phyloP scores from a whole-genome alignment of 2,113 vertebrate species.

The Chaetura pelagica region DNA sequence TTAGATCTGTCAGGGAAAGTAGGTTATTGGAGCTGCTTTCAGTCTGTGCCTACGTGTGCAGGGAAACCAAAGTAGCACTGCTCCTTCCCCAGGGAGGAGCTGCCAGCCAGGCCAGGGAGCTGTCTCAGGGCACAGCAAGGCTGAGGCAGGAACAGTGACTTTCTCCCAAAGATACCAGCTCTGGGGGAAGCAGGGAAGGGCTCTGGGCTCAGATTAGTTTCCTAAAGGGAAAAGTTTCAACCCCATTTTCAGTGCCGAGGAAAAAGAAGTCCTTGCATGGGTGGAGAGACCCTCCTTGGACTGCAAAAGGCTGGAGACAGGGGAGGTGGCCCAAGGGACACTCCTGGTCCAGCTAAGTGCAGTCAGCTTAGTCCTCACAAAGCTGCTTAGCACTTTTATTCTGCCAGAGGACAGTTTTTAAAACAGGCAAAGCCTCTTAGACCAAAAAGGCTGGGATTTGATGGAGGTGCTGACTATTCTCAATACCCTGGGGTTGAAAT shows the following conservation, averaged over 20 bases:
- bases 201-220: neutral
- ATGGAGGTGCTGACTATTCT: conserved; percentile 5
- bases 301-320: neutral
- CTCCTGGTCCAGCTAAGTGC: conserved; percentile 25
- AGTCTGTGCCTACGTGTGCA: fast-evolving
- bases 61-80: neutral
- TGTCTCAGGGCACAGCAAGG: neutral
- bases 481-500: neutral
- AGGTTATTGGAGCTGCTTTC: neutral
- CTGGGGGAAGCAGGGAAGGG: neutral
- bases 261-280: neutral
- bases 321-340: conserved; percentile 1
- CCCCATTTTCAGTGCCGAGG: neutral
- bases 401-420: conserved; percentile 58
- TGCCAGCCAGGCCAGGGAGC: neutral
- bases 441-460: neutral
- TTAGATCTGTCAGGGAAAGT: neutral
- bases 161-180: neutral
- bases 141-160: neutral
- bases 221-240: neutral
- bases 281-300: neutral
- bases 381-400: conserved; percentile 63
- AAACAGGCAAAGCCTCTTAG: conserved; percentile 66
- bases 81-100: neutral
- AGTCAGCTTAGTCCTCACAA: conserved; percentile 58